A percentile compares a stretch with the other conserved stretches of the same genome.
Evolutionary conservation across 2,888 invertebrate genomes (phyloP).

Genomic region (Hirtodrosophila confusa): DNA sequence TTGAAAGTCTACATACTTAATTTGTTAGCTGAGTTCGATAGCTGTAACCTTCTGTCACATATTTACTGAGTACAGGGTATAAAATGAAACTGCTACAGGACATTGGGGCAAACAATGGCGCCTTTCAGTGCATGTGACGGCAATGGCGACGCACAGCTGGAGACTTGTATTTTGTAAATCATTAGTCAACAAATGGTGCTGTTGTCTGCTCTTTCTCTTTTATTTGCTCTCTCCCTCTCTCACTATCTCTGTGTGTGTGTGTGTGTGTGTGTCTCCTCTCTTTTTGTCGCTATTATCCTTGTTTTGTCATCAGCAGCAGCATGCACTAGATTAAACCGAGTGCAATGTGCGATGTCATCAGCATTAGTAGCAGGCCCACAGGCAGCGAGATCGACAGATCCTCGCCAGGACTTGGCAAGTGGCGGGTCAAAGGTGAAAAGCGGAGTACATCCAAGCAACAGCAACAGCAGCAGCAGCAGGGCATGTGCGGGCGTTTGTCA

Average conservation of each 20-base stretch:
- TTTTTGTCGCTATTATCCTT: constrained; percentile 46
- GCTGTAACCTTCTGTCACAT: too few species aligned
- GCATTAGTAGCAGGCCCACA: constrained; percentile 48
- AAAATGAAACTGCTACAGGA: constrained; percentile 11
- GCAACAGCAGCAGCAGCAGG: constrained; percentile 1
- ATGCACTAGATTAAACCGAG: constrained; percentile 56
- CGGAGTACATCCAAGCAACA: constrained; percentile 23
- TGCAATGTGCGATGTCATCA: constrained; percentile 71
- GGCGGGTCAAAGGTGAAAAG: constrained; percentile 31
- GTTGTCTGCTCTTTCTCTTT: not conserved
- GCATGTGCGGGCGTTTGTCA: constrained; percentile 15
- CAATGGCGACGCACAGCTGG: constrained; percentile 67
- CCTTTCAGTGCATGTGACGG: constrained; percentile 42
- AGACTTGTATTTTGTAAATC: constrained; percentile 73
- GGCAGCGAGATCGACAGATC: constrained; percentile 45
- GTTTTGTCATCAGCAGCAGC: constrained; percentile 58
- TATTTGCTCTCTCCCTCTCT: not conserved
- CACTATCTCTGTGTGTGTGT: constrained; percentile 4
- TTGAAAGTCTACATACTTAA: too few species aligned
- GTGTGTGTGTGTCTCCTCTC: constrained; percentile 14
- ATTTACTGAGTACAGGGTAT: constrained; percentile 11
- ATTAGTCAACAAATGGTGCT: constrained; percentile 67
- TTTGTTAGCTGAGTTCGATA: too few species aligned
- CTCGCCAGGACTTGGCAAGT: not conserved
- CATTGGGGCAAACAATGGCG: constrained; percentile 32